Percentiles rank a stretch among this genome's conserved stretches.
phyloP scores from a whole-genome alignment of 2,113 vertebrate species.

The Brachyhypopomus occidentalis region DNA sequence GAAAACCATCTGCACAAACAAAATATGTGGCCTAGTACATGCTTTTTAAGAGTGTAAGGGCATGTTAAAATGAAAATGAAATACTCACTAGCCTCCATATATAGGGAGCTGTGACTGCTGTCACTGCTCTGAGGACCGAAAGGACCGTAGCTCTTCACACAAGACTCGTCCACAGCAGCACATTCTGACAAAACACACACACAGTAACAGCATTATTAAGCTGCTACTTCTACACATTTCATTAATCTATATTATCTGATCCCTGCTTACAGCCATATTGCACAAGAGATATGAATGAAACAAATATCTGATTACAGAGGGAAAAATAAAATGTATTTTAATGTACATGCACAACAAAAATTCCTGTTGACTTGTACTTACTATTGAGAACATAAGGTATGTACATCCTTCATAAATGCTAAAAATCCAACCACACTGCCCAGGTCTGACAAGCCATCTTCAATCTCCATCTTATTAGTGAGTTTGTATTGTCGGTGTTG shows the following conservation, averaged over 20 bases:
- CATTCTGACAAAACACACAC: conserved; percentile 74
- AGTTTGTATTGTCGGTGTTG: too few relatives aligned
- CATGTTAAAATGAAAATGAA: background rate
- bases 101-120: conserved; percentile 78
- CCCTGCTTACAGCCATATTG: background rate
- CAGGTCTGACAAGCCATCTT: too few relatives aligned
- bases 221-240: background rate
- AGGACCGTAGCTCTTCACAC: conserved; percentile 68
- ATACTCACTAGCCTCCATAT: conserved; percentile 85
- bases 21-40: background rate
- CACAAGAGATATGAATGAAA: background rate
- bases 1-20: conserved; percentile 77
- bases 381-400: too few relatives aligned
- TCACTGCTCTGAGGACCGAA: conserved; percentile 77
- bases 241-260: background rate
- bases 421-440: too few relatives aligned
- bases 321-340: background rate
- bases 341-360: background rate
- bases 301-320: background rate
- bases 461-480: too few relatives aligned
- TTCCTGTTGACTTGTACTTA: too few relatives aligned
- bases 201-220: background rate
- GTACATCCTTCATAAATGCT: too few relatives aligned
- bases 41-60: background rate
- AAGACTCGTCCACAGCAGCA: conserved; percentile 62